phyloP scores from a whole-genome alignment of 1,140 invertebrate species.

The Drosophila setifemur region DNA sequence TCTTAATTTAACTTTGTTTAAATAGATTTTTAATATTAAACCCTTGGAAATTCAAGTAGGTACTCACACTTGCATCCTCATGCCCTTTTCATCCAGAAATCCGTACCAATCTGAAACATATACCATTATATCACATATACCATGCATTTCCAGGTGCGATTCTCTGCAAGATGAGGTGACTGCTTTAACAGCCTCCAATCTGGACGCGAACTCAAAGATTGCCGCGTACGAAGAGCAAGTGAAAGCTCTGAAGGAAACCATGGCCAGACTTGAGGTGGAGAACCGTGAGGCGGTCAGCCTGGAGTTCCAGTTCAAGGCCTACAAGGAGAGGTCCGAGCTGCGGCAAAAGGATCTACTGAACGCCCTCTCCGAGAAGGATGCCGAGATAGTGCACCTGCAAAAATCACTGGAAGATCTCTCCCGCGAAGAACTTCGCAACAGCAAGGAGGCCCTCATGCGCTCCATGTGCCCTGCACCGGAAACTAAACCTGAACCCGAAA shows the following conservation, averaged over 20 bases:
- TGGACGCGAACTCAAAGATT: constrained; percentile 39
- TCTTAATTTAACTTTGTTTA: too few relatives aligned
- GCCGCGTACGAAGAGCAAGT: constrained; percentile 46
- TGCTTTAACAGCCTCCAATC: constrained; percentile 20
- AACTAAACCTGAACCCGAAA: too few relatives aligned
- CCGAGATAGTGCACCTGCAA: constrained; percentile 33
- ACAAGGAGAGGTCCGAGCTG: constrained; percentile 56
- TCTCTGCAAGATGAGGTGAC: constrained; percentile 37
- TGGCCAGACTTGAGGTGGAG: constrained; percentile 66
- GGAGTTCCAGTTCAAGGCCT: constrained; percentile 73
- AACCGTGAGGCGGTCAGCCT: constrained; percentile 64
- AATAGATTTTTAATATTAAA: too few relatives aligned
- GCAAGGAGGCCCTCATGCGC: constrained; percentile 59
- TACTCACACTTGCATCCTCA: neutral
- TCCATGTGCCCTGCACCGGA: constrained; percentile 36
- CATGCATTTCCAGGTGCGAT: constrained; percentile 22
- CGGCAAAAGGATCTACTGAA: constrained; percentile 73
- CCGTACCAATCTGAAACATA: neutral
- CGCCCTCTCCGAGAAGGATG: constrained; percentile 66
- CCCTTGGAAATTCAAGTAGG: too few relatives aligned
- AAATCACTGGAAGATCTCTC: constrained; percentile 39
- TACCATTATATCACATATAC: neutral
- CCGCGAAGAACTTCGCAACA: constrained; percentile 41
- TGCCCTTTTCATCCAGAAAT: neutral
- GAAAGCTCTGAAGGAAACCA: constrained; percentile 35